phyloP scores from a whole-genome alignment of 2,888 invertebrate species.

The Lissocephala sabroskyi region DNA sequence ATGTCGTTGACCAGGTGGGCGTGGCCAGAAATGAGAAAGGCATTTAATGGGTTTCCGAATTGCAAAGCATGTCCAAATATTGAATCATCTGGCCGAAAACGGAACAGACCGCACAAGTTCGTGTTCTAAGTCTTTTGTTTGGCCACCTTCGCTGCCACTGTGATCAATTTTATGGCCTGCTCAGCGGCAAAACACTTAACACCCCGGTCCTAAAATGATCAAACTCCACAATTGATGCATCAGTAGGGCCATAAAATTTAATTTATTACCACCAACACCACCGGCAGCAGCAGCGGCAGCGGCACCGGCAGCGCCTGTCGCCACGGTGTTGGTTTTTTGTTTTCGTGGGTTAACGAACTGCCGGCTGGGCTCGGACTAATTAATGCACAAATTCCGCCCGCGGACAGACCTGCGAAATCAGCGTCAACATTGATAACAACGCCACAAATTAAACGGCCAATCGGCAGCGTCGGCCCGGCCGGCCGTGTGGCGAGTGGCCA shows the following conservation, averaged over 20 bases:
- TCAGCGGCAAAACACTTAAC: constrained; percentile 28
- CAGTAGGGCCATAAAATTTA: constrained; percentile 33
- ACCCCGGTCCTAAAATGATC: constrained; percentile 26
- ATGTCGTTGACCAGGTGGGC: too few species aligned
- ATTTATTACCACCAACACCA: constrained; percentile 21
- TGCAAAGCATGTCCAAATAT: too few species aligned
- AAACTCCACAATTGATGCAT: constrained; percentile 27
- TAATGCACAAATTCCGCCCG: constrained; percentile 45
- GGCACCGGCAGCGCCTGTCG: too few species aligned
- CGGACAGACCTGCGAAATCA: constrained; percentile 36
- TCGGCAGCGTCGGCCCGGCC: too few species aligned
- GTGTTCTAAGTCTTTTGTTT: constrained; percentile 61
- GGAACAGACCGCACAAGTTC: constrained; percentile 35
- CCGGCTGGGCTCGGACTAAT: constrained; percentile 33
- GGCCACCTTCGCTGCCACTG: too few species aligned
- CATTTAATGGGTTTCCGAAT: too few species aligned
- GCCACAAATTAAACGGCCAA: constrained; percentile 43
- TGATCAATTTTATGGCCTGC: constrained; percentile 21
- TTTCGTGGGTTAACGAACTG: constrained; percentile 50
- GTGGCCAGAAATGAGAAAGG: too few species aligned
- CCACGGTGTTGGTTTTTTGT: not conserved
- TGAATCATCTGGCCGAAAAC: too few species aligned
- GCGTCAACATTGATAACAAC: constrained; percentile 39
- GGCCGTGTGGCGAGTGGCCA: constrained; percentile 23
- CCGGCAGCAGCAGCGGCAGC: constrained; percentile 5